Evolutionary conservation across 2,797 vertebrate species (phyloP).

Genomic region (Arrhamphus sclerolepis): DNA sequence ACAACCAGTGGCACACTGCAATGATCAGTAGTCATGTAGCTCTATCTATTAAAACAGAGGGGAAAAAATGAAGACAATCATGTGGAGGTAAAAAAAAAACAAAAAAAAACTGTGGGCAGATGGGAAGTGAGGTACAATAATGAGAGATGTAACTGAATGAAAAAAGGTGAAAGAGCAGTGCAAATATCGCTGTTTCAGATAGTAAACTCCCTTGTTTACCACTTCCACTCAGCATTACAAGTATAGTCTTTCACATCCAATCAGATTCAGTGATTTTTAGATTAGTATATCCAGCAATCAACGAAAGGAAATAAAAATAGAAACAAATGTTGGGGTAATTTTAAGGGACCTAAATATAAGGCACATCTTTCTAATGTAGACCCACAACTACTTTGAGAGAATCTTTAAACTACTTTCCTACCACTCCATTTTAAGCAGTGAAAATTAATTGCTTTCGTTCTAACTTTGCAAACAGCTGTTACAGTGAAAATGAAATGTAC

Average conservation of each 20-base stretch:
- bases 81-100: conserved; percentile 34
- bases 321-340: conserved; percentile 40
- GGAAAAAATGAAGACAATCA: no score
- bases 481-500: conserved; percentile 48
- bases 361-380: conserved; percentile 69
- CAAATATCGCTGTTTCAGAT: conserved; percentile 56
- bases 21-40: conserved; percentile 67
- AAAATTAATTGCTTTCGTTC: conserved; percentile 20
- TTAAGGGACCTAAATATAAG: conserved; percentile 69
- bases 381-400: conserved; percentile 32
- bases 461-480: conserved; percentile 36
- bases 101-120: conserved; percentile 6
- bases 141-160: conserved; percentile 35
- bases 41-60: conserved; percentile 45
- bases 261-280: conserved; percentile 27
- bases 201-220: conserved; percentile 16
- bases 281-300: conserved; percentile 50
- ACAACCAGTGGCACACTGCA: conserved; percentile 59
- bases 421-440: conserved; percentile 20
- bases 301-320: conserved; percentile 8
- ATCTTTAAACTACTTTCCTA: conserved; percentile 32
- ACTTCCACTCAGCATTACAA: conserved; percentile 35
- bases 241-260: conserved; percentile 29
- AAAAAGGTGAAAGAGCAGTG: conserved; percentile 55
- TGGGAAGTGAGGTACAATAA: conserved; percentile 21